Evolutionary conservation across 2,113 vertebrate species (phyloP), one percentile per base, ranked within the genome.

Genomic region (Corythoichthys haematopterus): DNA sequence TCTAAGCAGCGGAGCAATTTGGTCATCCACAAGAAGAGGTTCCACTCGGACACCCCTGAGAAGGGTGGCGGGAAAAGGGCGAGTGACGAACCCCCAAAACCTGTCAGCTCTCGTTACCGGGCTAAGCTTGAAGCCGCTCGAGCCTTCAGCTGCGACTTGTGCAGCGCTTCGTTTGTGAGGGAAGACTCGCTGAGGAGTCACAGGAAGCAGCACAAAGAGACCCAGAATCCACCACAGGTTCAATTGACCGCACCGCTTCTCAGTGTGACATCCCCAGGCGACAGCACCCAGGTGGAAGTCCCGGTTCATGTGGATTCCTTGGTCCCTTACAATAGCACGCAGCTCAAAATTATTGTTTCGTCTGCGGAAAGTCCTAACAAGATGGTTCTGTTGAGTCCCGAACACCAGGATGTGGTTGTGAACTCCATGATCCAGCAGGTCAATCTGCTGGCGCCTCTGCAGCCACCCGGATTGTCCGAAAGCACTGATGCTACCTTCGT

Each of bases 1-100:
- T 95, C 94, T 81, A 99, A 98, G 81, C 97, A 96, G 88, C 94
- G 94, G 78, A 96, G 96, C 90, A 98, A 95, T 85, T 90, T 99
- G 11, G 93, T 94, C 81, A 96, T 95, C 14, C 96, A 99, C 63
- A 63, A 92, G 20, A 96, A 91, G 83, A 98, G 98, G 84, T 92
- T 89, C 79, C 96, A 99, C 57, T 86, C 86, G 0, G 95, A 96
- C 0, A 76, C 65, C 0, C 88, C 72, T 0, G 92, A 85, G 35
- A 88, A 79, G 52, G 90, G 85, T 0, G 62, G 62, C 33, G 72
- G 88, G 0, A 68, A 76, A 62, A 61, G 47, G 1, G 33, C 68
- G 4, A 92, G 91, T 0, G 65, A 68, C 1, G 91, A 91, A 0
- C 79, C 84, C 2, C 83, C 89, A 0, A 93, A 89, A 65, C 90